A percentile compares a stretch with the other conserved stretches of the same genome.
Evolutionary conservation across 30 jellyfish, hydroid and myxozoan species (phyloP).

Genomic region (Hydra vulgaris): DNA sequence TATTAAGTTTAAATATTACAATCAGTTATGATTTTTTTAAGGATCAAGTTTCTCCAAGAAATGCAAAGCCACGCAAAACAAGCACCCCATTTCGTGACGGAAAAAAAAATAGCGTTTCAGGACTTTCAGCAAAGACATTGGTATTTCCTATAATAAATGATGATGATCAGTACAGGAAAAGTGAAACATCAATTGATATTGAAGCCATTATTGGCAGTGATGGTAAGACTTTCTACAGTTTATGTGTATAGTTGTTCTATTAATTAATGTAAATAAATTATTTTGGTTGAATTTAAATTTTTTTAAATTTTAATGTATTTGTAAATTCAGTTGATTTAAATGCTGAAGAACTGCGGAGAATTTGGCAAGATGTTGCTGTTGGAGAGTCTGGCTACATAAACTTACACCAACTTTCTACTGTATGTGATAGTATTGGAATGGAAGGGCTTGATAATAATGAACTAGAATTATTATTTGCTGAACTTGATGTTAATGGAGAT

Average conservation of each 20-base stretch:
- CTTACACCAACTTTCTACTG: slow-evolving; percentile 65
- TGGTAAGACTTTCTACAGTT: background rate
- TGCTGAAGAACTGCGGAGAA: slow-evolving; percentile 33
- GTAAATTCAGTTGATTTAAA: background rate
- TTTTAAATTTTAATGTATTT: too few relatives aligned
- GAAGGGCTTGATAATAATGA: slow-evolving; percentile 70
- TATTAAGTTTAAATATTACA: too few relatives aligned
- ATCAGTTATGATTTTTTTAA: background rate
- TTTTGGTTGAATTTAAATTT: too few relatives aligned
- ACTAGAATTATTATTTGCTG: slow-evolving; percentile 69
- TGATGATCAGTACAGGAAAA: background rate
- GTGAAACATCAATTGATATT: background rate
- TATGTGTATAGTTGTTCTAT: too few relatives aligned
- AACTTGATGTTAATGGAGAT: slow-evolving; percentile 66
- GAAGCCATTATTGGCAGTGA: background rate
- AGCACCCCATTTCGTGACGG: background rate
- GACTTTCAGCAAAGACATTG: background rate
- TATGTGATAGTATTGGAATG: slow-evolving; percentile 93
- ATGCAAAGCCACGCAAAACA: background rate
- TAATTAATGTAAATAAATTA: too few relatives aligned
- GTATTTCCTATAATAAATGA: background rate
- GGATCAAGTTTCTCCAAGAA: background rate
- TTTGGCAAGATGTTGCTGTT: slow-evolving; percentile 87
- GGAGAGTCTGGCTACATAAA: slow-evolving; percentile 86
- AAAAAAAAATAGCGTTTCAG: background rate